Evolutionary conservation across 2,797 vertebrate species (phyloP).

Genomic region (Argya squamiceps): DNA sequence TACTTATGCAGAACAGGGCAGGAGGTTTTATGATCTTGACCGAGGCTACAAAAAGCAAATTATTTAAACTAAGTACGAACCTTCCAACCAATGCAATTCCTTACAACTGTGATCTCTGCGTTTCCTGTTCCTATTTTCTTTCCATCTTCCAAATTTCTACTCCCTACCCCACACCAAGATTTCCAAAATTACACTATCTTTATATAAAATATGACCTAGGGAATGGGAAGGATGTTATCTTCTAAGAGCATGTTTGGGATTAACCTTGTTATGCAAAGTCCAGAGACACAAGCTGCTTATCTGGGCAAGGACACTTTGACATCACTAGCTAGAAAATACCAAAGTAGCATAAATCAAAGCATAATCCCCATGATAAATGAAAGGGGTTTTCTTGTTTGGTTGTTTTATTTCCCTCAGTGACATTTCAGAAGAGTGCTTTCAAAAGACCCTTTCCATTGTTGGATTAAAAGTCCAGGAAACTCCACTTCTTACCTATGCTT

Average conservation of each 20-base stretch:
- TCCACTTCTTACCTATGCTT: not conserved
- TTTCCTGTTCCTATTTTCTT: not conserved
- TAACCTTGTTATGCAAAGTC: not conserved
- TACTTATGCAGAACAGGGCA: not conserved
- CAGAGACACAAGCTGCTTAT: not conserved
- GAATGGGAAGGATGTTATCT: not conserved
- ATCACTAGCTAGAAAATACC: not conserved
- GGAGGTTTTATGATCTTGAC: not conserved
- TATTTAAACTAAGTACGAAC: not conserved
- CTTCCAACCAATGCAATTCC: not conserved
- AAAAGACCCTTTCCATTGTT: not conserved
- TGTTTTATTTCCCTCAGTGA: not conserved
- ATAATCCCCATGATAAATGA: not conserved
- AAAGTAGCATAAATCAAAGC: not conserved
- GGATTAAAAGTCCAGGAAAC: not conserved
- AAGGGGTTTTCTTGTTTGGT: not conserved
- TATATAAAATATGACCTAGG: not conserved
- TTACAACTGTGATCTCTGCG: not conserved
- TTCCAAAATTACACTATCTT: not conserved
- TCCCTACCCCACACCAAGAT: accelerated
- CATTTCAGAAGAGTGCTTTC: not conserved
- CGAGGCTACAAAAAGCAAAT: not conserved
- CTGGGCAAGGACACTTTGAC: not conserved
- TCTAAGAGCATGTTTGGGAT: not conserved
- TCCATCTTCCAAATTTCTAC: not conserved